Evolutionary conservation across 2,888 invertebrate genomes (phyloP).

Genomic region (Agriopis aurantiaria): DNA sequence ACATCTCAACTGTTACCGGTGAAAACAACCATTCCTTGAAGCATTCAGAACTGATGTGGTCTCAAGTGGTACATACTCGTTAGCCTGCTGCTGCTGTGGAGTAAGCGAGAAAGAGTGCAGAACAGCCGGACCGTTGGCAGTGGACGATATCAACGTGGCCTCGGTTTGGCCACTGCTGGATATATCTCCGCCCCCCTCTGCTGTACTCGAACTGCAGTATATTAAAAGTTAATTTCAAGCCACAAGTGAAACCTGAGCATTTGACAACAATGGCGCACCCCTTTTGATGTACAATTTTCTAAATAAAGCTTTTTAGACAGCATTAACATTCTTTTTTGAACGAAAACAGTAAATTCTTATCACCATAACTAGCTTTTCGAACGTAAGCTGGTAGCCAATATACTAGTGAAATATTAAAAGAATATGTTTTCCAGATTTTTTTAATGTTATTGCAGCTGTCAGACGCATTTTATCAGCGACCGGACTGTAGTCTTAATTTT

Average conservation of each 20-base stretch:
- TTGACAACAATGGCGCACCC: too few relatives aligned
- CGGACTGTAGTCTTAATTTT: too few relatives aligned
- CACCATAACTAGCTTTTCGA: too few relatives aligned
- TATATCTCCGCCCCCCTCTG: conserved; percentile 78
- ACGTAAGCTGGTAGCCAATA: too few relatives aligned
- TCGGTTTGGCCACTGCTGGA: conserved; percentile 79
- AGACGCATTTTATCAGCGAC: too few relatives aligned
- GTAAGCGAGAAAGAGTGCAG: conserved; percentile 74
- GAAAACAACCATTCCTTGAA: conserved; percentile 24
- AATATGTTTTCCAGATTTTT: too few relatives aligned
- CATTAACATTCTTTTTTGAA: not conserved
- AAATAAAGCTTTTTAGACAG: too few relatives aligned
- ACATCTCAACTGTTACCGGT: not conserved
- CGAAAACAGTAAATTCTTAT: too few relatives aligned
- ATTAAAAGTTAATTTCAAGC: not conserved
- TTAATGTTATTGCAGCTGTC: too few relatives aligned
- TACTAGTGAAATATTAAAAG: too few relatives aligned
- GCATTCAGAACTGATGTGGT: conserved; percentile 31
- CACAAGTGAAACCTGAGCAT: not conserved
- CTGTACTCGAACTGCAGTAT: conserved; percentile 76
- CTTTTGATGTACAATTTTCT: too few relatives aligned
- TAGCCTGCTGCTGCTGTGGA: conserved; percentile 71
- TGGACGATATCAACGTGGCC: conserved; percentile 75
- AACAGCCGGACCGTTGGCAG: conserved; percentile 76
- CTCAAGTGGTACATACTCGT: conserved; percentile 68